phyloP scores from a whole-genome alignment of 2,888 invertebrate genomes.

The Nipponacmea schrenckii region DNA sequence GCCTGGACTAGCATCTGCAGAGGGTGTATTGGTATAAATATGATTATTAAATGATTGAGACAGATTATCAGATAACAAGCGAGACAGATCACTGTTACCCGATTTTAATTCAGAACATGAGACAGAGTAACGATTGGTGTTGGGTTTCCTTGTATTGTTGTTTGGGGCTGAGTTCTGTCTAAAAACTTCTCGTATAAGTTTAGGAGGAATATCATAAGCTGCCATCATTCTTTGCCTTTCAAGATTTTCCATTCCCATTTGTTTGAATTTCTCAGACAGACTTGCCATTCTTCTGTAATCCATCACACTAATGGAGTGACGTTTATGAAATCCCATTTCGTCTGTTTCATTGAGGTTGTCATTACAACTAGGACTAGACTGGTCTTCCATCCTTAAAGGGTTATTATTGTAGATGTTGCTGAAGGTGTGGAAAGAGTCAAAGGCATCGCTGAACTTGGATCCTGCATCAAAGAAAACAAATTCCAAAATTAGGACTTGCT shows the following conservation, averaged over 20 bases:
- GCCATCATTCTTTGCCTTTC: conserved; percentile 49
- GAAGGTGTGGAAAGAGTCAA: conserved; percentile 37
- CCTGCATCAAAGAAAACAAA: conserved; percentile 31
- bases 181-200: conserved; percentile 44
- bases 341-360: conserved; percentile 30
- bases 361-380: conserved; percentile 20
- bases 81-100: neutral
- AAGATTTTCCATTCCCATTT: conserved; percentile 54
- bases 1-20: neutral
- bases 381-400: neutral
- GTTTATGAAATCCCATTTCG: conserved; percentile 50
- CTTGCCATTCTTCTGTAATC: conserved; percentile 49
- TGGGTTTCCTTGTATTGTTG: neutral
- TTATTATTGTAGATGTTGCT: conserved; percentile 7
- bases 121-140: neutral
- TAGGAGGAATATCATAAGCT: conserved; percentile 58
- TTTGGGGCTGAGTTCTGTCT: conserved; percentile 9
- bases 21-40: neutral
- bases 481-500: neutral
- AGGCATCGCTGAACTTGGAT: conserved; percentile 38
- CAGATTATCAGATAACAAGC: neutral
- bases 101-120: neutral
- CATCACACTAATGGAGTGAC: conserved; percentile 58
- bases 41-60: conserved; percentile 5
- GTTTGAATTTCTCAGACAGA: conserved; percentile 42